These are phyloP conservation scores for Acanthoscelides obtectus DNA, from an alignment of 2,888 invertebrate species.

Conservation along the genomic window DNA sequence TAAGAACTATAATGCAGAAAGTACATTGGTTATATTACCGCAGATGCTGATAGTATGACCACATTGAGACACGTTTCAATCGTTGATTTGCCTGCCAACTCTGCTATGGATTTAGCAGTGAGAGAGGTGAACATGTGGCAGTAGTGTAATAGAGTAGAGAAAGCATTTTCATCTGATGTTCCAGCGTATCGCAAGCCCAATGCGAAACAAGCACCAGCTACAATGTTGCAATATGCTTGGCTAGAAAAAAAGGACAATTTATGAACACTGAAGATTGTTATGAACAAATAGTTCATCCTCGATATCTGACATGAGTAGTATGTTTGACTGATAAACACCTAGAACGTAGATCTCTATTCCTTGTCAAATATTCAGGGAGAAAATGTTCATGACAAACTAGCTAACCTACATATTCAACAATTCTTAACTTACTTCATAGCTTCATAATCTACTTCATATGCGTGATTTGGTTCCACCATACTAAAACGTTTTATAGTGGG, in stretches of 20 bases:
- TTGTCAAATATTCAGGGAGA: too few species aligned
- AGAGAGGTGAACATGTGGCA: slow-evolving; percentile 65
- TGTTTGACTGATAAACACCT: too few species aligned
- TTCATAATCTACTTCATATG: slow-evolving; percentile 75
- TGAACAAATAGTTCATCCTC: not conserved
- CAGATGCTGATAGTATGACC: slow-evolving; percentile 72
- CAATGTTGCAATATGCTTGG: slow-evolving; percentile 95
- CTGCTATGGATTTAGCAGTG: slow-evolving; percentile 68
- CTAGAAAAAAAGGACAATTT: slow-evolving; percentile 47
- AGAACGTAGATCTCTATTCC: too few species aligned
- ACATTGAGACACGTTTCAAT: slow-evolving; percentile 86
- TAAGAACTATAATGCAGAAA: too few species aligned
- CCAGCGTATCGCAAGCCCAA: slow-evolving; percentile 93
- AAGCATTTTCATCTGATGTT: slow-evolving; percentile 77
- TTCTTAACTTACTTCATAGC: slow-evolving; percentile 74
- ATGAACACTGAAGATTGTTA: not conserved
- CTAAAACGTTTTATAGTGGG: slow-evolving; percentile 70
- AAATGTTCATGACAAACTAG: too few species aligned
- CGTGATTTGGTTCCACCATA: slow-evolving; percentile 66
- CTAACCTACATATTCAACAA: too few species aligned
- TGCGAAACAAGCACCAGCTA: slow-evolving; percentile 92
- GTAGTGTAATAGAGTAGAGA: slow-evolving; percentile 70
- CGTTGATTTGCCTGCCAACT: slow-evolving; percentile 84
- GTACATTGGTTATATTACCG: slow-evolving; percentile 58
- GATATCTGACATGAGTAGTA: too few species aligned